These are phyloP conservation scores for Salvator merianae DNA, from an alignment of 2,113 vertebrate genomes.

Conservation along the genomic window DNA sequence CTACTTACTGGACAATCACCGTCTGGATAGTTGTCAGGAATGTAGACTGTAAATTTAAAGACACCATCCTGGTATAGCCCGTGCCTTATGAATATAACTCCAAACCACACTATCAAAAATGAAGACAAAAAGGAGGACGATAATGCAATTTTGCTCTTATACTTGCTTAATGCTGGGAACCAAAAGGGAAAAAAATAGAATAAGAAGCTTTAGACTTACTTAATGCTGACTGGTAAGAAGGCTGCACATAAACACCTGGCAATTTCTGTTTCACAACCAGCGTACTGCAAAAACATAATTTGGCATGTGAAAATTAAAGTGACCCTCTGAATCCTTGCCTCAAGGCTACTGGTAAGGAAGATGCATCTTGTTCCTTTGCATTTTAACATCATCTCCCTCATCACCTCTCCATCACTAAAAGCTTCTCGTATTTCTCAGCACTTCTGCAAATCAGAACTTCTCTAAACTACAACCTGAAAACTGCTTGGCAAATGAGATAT, in stretches of 20 bases:
- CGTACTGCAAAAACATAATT: slow-evolving; percentile 79
- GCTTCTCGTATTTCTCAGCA: too few species aligned
- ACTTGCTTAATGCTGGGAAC: not conserved
- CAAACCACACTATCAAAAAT: slow-evolving; percentile 93
- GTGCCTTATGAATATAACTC: slow-evolving; percentile 97
- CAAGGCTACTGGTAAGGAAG: not conserved
- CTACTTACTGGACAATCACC: slow-evolving; percentile 91
- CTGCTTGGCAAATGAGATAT: too few species aligned
- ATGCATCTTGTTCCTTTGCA: too few species aligned
- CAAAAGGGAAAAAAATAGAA: not conserved
- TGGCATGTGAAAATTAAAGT: slow-evolving; percentile 22
- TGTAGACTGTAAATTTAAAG: slow-evolving; percentile 98
- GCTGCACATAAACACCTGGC: slow-evolving; percentile 96
- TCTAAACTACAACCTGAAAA: too few species aligned
- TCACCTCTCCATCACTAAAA: not conserved
- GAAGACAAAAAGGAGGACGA: slow-evolving; percentile 9
- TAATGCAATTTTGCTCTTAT: too few species aligned
- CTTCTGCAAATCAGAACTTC: not conserved
- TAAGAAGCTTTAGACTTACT: slow-evolving; percentile 79
- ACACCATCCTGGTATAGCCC: slow-evolving; percentile 98
- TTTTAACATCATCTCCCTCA: too few species aligned
- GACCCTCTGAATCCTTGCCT: not conserved
- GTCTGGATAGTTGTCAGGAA: slow-evolving; percentile 98
- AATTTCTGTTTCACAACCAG: slow-evolving; percentile 97
- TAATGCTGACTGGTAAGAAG: slow-evolving; percentile 93